Base-by-base conservation (phyloP, 2,113 vertebrate species). In the Stomatorhinus ivindoensis region DNA sequence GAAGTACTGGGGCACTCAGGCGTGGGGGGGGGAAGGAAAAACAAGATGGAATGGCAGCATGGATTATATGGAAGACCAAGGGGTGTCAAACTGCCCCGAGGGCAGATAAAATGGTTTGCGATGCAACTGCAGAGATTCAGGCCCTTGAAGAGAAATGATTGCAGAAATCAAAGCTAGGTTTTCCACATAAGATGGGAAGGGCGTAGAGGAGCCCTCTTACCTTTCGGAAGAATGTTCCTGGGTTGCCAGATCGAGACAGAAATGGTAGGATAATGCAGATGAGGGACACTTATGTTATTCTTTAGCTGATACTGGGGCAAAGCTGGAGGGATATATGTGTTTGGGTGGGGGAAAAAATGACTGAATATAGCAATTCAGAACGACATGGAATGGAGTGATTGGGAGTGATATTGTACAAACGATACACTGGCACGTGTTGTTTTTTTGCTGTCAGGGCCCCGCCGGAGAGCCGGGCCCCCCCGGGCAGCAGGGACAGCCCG, bases 401-500 rank as follows among this genome's bases (percentile, higher is more conserved):
- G 51, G 15, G 27, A 17, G 88, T 47, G 46, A 35, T 89, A 27
- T 86, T 10, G 3, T 17, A 4, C 27, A 24, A 31, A 8, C 65
- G 73, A 88, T 21, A 35, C 27, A 2, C 15, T 1, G 15, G n/a
- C 69, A 46, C 15, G 8, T 89, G 17, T 76, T 69, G 88, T 42
- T 86, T 84, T 86, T 84, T 51, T 91, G 15, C 92, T 92, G 1
- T 47, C 91, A 98, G 98, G 98, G 98, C 58, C 96, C 95, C 84
- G 91, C 93, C 1, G 98, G 98, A 93, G 97, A 98, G 53, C 92
- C 96, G 0, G 98, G 98, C 0, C 95, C 98, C 10, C 94, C 95
- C 0, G 98, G 98, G 85, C 98, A 99, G 90, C 98, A 98, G 90
- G 98, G 98, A 76, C 98, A 96, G 90, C 97, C 97, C 0, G 98